These are phyloP conservation scores for Gobiocypris rarus DNA, from an alignment of 2,113 vertebrate species.

Conservation along the genomic window DNA sequence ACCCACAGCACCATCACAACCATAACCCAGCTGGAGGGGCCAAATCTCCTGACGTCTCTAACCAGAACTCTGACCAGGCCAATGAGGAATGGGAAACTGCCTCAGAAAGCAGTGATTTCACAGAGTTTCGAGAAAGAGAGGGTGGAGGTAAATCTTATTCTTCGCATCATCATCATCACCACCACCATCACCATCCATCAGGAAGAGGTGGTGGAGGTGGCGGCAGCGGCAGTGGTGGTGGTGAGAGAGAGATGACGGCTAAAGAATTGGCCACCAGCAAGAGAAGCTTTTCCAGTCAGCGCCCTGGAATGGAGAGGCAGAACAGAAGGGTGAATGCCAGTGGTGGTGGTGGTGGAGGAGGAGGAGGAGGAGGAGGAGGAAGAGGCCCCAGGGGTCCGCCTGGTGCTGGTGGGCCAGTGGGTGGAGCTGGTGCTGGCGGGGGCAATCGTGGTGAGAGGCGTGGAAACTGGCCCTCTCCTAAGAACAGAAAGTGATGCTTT, in stretches of 20 bases:
- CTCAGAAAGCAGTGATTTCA: slow-evolving; percentile 93
- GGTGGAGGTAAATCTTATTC: slow-evolving; percentile 65
- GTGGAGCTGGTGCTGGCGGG: slow-evolving; percentile 73
- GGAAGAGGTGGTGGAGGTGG: slow-evolving; percentile 62
- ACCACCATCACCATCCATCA: slow-evolving; percentile 66
- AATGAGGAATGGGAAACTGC: slow-evolving; percentile 95
- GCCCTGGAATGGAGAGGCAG: slow-evolving; percentile 90
- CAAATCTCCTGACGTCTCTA: slow-evolving; percentile 90
- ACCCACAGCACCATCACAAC: slow-evolving; percentile 75
- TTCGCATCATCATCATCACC: slow-evolving; percentile 74
- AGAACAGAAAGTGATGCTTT: slow-evolving; percentile 84
- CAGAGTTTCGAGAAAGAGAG: slow-evolving; percentile 84
- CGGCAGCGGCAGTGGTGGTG: slow-evolving; percentile 65
- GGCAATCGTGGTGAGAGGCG: slow-evolving; percentile 79
- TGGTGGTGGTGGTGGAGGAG: slow-evolving; percentile 73
- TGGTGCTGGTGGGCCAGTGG: slow-evolving; percentile 65
- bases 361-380: slow-evolving; percentile 74
- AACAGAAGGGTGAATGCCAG: slow-evolving; percentile 81
- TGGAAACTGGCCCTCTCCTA: slow-evolving; percentile 89
- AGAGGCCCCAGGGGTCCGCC: slow-evolving; percentile 74
- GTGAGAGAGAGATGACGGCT: slow-evolving; percentile 74
- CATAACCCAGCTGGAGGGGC: slow-evolving; percentile 78
- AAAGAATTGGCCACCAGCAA: slow-evolving; percentile 82
- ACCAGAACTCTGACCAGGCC: slow-evolving; percentile 94
- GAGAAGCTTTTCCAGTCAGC: slow-evolving; percentile 91